A percentile compares a stretch with the other conserved stretches of the same genome.
Conservation (phyloP, 23 tunicate genomes). For the Phallusia fumigata region DNA sequence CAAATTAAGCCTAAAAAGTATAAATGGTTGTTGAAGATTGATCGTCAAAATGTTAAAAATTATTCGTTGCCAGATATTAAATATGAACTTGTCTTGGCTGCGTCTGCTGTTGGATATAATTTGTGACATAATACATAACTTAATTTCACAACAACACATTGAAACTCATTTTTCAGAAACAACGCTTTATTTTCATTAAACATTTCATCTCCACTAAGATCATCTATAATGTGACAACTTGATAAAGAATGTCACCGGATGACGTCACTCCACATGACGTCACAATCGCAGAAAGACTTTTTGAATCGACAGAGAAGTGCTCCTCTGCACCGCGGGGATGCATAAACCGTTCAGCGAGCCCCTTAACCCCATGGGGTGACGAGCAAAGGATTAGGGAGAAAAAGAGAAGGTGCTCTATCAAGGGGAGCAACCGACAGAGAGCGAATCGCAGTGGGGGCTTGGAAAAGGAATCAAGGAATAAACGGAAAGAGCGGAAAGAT, state of each 20-base stretch:
- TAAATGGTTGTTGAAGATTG: no score
- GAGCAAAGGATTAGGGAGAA: not conserved
- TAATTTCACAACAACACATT: no score
- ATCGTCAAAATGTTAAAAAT: no score
- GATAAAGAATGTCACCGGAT: not conserved
- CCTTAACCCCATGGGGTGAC: constrained; percentile 64
- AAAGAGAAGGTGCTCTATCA: constrained; percentile 26
- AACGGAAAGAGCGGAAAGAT: constrained; percentile 19
- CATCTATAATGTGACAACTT: no score
- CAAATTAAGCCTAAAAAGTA: no score
- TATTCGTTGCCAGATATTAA: no score
- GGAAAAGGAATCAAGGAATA: not conserved
- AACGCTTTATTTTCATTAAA: no score
- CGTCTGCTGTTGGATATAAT: no score
- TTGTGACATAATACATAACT: no score
- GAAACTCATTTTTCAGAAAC: no score
- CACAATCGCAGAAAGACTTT: not conserved
- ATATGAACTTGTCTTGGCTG: no score
- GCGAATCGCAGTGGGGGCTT: not conserved
- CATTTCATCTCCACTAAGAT: no score
- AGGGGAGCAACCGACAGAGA: constrained; percentile 24
- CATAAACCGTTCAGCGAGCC: constrained; percentile 23
- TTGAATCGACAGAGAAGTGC: not conserved
- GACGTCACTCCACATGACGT: not conserved
- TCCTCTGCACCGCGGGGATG: not conserved